Base-by-base conservation (phyloP, 2,113 vertebrate genomes). In the Silurus asotus region DNA sequence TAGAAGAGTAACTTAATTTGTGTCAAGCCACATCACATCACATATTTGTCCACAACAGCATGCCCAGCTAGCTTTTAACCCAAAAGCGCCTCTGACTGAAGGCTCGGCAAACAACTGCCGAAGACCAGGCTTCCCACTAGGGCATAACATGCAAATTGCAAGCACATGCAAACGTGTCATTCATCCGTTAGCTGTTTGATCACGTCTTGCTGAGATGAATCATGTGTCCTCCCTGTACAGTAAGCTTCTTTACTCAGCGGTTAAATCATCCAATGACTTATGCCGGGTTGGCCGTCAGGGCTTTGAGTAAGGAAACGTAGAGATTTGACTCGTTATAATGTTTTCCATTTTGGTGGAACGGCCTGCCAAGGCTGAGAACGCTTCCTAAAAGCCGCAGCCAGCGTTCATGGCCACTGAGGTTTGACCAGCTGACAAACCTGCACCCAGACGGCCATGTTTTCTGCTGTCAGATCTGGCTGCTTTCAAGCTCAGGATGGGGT, bases 311-410 rank as follows among this genome's bases (percentile, higher is more conserved):
- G 59, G 88, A 88, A 72, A 53, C 48, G 78, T 28, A 75, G 61
- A 48, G 80, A 51, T 75, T 84, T 80, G 84, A 25, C 61, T 84
- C 65, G 61, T 79, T 81, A 84, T 90, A 85, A 85, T 87, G 89
- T 88, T 90, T 88, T 90, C 87, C 84, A 75, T 88, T 86, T 90
- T 87, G 80, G 15, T 25, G 51, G 8, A 76, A 85, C 58, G 45
- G 37, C n/a, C 19, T 48, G 89, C 85, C 81, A 89, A 88, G 28
- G 61, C 79, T 78, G 80, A 88, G 84, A 88, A 87, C 87, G 87
- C 89, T 79, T 89, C 81, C 78, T 88, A 86, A 88, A 89, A 55
- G 55, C 89, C 77, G 81, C 87, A 84, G 86, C 85, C 89, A 88
- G 82, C 51, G 74, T 79, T 87, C 59, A 55, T 70, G 64, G 72